phyloP scores from a whole-genome alignment of 2,113 vertebrate genomes.

The Lagenorhynchus albirostris region DNA sequence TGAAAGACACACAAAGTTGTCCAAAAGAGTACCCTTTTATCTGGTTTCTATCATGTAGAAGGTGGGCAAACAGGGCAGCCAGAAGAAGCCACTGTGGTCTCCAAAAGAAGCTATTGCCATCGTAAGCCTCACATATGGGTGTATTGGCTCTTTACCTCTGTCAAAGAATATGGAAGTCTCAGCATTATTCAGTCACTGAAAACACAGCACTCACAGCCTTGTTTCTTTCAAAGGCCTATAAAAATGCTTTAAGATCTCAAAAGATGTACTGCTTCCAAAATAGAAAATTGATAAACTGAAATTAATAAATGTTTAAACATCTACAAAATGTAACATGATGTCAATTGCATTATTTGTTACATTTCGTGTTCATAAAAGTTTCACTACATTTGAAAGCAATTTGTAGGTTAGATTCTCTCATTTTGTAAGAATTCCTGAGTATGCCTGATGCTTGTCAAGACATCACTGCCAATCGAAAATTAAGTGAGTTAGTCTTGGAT shows the following conservation, averaged over 20 bases:
- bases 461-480: slow-evolving; percentile 63
- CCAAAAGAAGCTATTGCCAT: not conserved
- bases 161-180: not conserved
- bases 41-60: not conserved
- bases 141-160: not conserved
- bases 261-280: slow-evolving; percentile 55
- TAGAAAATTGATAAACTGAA: slow-evolving; percentile 52
- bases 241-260: slow-evolving; percentile 46
- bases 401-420: slow-evolving; percentile 51
- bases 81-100: not conserved
- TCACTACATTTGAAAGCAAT: slow-evolving; percentile 64
- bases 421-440: slow-evolving; percentile 63
- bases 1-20: not conserved
- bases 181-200: not conserved
- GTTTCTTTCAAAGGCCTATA: slow-evolving; percentile 22
- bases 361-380: slow-evolving; percentile 46
- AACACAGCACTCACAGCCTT: not conserved
- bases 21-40: not conserved
- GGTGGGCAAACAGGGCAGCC: not conserved
- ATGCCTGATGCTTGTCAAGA: slow-evolving; percentile 31
- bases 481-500: slow-evolving; percentile 26
- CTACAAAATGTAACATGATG: slow-evolving; percentile 50
- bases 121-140: not conserved
- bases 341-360: slow-evolving; percentile 47
- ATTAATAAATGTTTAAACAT: slow-evolving; percentile 64